Base-by-base conservation (phyloP, 2,888 invertebrate genomes). In the Pristionchus entomophagus region DNA sequence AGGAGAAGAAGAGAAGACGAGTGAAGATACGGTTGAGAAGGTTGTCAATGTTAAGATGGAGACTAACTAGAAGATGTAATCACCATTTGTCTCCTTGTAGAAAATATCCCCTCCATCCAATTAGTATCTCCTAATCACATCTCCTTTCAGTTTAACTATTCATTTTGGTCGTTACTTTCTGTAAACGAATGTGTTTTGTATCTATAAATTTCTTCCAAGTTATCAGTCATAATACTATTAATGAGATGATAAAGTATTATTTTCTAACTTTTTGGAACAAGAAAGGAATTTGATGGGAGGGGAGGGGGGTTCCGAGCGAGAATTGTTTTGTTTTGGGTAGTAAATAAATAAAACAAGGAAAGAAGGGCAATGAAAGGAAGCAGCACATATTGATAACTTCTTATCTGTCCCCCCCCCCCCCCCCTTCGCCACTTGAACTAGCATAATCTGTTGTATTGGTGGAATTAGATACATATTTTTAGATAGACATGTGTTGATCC, bases 1-100 rank as follows among this genome's bases (percentile, higher is more conserved):
- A 10, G 65, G 62, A 65, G 62, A 84, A 45, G 29, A 41, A 45
- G 51, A 56, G n/a, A 38, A 6, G 49, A 38, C 8, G 41, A 59
- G 41, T 56, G 41, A 38, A 8, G 26, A 59, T 32, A 32, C 29
- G 22, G 49, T 38, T 51, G 49, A 82, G 82, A 41, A 51, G 51
- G 26, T 51, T 4, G 14, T 49, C 12, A 51, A n/a, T 51, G 51
- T 80, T 19, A 80, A 80, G 78, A 80, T 80, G 78, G 78, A 80
- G 41, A 51, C 49, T 10, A 51, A 80, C 17, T 80, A 51, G 41
- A 80, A 12, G 17, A 3, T 17, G 14, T 4, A n/a, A 29, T 65
- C 14, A 35, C 65, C 59, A 2, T 0, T 22, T n/a, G 26, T 29
- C 59, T 29, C 59, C 26, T 29, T 65, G 65, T 65, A 65, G 65